Evolutionary conservation across 2,888 invertebrate species (phyloP).

Genomic region (Cantharis nigra): DNA sequence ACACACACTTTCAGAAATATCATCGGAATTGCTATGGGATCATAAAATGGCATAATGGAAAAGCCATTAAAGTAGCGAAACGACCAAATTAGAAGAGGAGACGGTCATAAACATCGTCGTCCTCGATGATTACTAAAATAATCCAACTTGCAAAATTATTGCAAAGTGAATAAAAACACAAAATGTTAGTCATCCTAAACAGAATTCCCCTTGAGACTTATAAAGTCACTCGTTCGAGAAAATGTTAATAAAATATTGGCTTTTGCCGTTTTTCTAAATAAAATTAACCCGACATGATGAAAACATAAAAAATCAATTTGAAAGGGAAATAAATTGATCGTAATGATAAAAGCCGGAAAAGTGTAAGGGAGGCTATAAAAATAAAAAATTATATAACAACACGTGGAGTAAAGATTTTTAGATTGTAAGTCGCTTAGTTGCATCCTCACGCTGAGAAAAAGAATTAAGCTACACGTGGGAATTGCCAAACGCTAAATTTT

Average conservation of each 20-base stretch:
- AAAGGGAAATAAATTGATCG: not conserved
- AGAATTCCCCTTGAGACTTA: not conserved
- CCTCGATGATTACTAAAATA: not conserved
- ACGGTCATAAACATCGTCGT: not conserved
- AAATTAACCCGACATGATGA: not conserved
- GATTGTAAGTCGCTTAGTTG: not conserved
- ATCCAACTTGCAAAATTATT: not conserved
- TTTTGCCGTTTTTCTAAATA: not conserved
- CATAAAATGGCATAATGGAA: constrained; percentile 26
- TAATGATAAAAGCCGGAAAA: not conserved
- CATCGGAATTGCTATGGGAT: constrained; percentile 26
- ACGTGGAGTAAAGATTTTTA: not conserved
- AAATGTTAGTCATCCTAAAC: not conserved
- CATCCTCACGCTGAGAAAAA: not conserved
- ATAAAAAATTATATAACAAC: not conserved
- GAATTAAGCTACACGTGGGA: not conserved
- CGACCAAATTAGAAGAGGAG: constrained; percentile 7
- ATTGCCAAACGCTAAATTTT: not conserved
- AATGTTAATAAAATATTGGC: not conserved
- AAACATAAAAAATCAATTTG: not conserved
- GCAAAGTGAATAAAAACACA: not conserved
- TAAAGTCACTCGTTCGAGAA: not conserved
- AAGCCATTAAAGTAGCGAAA: constrained; percentile 27
- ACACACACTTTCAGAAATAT: constrained; percentile 30
- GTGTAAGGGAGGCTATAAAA: not conserved